Evolutionary conservation across 2,888 invertebrate genomes (phyloP).

Genomic region (Acleris laterana): DNA sequence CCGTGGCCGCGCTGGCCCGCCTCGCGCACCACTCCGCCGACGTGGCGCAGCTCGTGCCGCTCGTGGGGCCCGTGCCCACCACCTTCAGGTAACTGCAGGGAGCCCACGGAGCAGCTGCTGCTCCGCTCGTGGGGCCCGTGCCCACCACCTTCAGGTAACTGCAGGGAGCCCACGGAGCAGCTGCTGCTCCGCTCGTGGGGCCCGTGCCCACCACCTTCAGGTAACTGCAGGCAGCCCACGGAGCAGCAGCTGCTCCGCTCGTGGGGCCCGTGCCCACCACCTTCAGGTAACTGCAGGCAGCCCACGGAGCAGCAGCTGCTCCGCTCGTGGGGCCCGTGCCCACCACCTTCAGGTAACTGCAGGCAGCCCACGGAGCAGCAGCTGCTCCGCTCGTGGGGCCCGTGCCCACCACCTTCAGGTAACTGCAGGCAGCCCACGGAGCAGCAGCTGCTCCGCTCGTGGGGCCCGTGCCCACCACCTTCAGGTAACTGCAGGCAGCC

Average conservation of each 20-base stretch:
- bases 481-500: too few species aligned
- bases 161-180: slow-evolving; percentile 83
- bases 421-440: too few species aligned
- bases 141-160: too few species aligned
- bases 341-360: too few species aligned
- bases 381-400: too few species aligned
- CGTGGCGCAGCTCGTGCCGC: slow-evolving; percentile 94
- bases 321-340: too few species aligned
- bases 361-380: too few species aligned
- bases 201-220: slow-evolving; percentile 80
- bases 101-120: slow-evolving; percentile 92
- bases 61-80: slow-evolving; percentile 94
- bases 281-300: too few species aligned
- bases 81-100: slow-evolving; percentile 76
- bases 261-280: slow-evolving; percentile 89
- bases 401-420: too few species aligned
- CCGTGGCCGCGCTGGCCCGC: slow-evolving; percentile 90
- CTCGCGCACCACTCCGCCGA: slow-evolving; percentile 92
- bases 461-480: too few species aligned
- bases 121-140: slow-evolving; percentile 96
- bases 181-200: slow-evolving; percentile 95
- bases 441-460: too few species aligned
- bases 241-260: slow-evolving; percentile 95
- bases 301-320: too few species aligned
- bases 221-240: slow-evolving; percentile 4